A percentile compares a stretch with the other conserved stretches of the same genome.
Conservation (phyloP, 2,888 invertebrate genomes). For the Spodoptera exigua region DNA sequence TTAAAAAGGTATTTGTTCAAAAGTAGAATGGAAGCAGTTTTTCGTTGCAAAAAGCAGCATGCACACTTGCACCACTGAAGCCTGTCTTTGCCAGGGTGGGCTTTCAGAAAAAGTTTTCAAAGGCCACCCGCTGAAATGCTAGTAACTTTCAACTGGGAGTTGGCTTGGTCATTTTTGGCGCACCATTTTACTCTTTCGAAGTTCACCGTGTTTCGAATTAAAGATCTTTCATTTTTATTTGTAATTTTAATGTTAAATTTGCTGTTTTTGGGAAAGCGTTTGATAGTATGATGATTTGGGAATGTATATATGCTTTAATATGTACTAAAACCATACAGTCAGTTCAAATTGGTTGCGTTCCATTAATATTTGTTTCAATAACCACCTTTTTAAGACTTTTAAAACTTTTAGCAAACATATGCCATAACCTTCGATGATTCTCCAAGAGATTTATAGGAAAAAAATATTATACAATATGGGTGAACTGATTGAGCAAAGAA, state of each 20-base stretch:
- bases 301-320: no score
- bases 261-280: conserved; percentile 1
- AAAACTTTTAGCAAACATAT: no score
- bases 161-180: conserved; percentile 47
- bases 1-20: conserved; percentile 32
- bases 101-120: conserved; percentile 58
- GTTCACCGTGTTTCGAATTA: conserved; percentile 30
- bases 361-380: no score
- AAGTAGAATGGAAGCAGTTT: conserved; percentile 40
- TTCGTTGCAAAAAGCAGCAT: conserved; percentile 35
- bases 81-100: conserved; percentile 55
- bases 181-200: conserved; percentile 36
- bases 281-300: no score
- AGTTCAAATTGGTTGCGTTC: no score
- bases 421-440: no score
- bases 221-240: conserved; percentile 12
- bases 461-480: no score
- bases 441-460: no score
- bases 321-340: no score
- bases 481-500: no score
- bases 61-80: conserved; percentile 31
- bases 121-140: conserved; percentile 39
- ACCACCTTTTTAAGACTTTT: no score
- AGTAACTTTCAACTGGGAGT: conserved; percentile 31
- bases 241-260: conserved; percentile 4